Conservation (phyloP, 1,140 invertebrate species). For the Harpegnathos saltator region DNA sequence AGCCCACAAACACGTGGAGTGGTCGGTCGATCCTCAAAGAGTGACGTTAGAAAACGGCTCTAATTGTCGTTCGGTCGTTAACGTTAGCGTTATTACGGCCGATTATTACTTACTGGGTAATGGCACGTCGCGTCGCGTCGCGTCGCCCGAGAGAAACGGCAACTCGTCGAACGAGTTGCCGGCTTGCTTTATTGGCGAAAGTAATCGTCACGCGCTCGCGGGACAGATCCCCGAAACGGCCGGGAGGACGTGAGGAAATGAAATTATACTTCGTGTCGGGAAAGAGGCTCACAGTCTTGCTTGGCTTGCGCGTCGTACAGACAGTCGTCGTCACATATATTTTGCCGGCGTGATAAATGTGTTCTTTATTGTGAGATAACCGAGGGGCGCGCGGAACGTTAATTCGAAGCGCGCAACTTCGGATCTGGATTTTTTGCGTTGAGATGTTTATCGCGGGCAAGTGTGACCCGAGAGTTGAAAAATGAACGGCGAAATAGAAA, state of each 20-base stretch:
- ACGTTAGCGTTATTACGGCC: conserved; percentile 57
- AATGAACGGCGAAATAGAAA: background rate
- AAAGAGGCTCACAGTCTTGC: conserved; percentile 48
- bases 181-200: conserved; percentile 35
- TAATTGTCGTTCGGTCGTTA: conserved; percentile 54
- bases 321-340: background rate
- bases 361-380: background rate
- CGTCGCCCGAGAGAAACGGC: conserved; percentile 39
- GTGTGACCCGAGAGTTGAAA: background rate
- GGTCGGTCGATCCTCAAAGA: conserved; percentile 32
- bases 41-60: conserved; percentile 46
- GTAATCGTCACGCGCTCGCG: conserved; percentile 21
- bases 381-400: background rate
- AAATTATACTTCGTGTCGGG: conserved; percentile 32
- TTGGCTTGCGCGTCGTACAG: conserved; percentile 22
- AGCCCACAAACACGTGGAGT: conserved; percentile 44
- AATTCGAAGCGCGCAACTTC: background rate
- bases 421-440: background rate
- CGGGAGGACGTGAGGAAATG: conserved; percentile 18
- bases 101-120: conserved; percentile 63
- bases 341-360: conserved; percentile 6
- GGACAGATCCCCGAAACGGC: conserved; percentile 5
- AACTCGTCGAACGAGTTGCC: conserved; percentile 37
- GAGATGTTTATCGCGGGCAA: too few relatives aligned
- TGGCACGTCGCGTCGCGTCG: conserved; percentile 58